Evolutionary conservation across 2,797 vertebrate species (phyloP), one percentile per base, ranked within the genome.

Genomic region (Rallus crepitans): DNA sequence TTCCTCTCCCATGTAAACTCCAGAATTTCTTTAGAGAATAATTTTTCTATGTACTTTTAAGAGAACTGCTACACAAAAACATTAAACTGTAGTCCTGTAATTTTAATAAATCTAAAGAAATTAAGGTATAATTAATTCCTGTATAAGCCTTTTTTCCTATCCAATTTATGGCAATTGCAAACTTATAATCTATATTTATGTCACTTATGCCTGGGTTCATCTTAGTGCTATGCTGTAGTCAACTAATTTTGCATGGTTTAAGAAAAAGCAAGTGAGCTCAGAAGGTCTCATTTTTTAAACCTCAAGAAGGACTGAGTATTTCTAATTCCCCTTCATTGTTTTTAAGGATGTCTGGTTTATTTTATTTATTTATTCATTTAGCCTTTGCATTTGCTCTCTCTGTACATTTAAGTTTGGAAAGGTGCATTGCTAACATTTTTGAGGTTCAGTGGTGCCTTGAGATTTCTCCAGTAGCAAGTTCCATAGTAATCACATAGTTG

Each of bases 31-130:
- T 75, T n/a, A 61, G 17, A 72, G 47, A 78, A 40, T 39, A 52
- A 21, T 80, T 89, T 87, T 81, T 69, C 59, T 55, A 20, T 75
- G 11, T 84, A n/a, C 28, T 93, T 94, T 93, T 72, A 80, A 65
- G 33, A 76, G 30, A 76, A 56, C 24, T 65, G 11, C 23, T 87
- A 45, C 7, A 40, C 18, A 69, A 47, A 17, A 77, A 18, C 11
- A 39, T 91, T 72, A 65, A 87, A 65, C 1, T 55, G 23, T 59
- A 85, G 24, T 65, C 40, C 24, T 87, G 89, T 84, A 76, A 57
- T 76, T 76, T 82, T 87, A 93, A 91, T 72, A 59, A 78, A 64
- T 71, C 17, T 6, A 35, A 37, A 64, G 52, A 91, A 89, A 82
- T 79, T 40, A 81, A 78, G 7, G 3, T 82, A 20, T 76, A 75